Conservation (phyloP, 1,140 invertebrate species). For the Drosophila dunni region DNA sequence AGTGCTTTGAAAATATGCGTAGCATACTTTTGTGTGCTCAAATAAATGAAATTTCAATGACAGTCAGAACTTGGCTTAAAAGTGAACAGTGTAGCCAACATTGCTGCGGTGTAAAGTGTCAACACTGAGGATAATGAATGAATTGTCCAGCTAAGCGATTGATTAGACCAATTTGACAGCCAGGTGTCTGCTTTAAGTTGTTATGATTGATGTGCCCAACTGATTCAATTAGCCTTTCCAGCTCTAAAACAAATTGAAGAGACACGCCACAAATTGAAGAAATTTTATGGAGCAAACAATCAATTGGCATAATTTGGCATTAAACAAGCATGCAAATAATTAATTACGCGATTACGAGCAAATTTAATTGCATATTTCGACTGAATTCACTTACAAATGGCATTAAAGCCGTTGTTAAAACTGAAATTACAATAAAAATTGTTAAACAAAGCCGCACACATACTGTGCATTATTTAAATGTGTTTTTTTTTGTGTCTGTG, state of each 20-base stretch:
- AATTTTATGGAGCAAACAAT: background rate
- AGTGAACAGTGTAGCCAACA: no score
- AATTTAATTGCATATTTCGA: constrained; percentile 64
- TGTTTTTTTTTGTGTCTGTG: background rate
- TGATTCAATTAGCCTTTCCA: background rate
- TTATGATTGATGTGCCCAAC: background rate
- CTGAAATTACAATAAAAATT: constrained; percentile 17
- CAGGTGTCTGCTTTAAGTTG: background rate
- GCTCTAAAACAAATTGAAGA: no score
- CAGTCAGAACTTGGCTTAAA: no score
- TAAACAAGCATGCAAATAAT: constrained; percentile 46
- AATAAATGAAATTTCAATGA: background rate
- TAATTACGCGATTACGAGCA: constrained; percentile 66
- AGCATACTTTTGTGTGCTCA: background rate
- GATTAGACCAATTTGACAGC: background rate
- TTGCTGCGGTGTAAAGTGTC: no score
- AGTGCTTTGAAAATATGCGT: background rate
- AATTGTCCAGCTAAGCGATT: background rate
- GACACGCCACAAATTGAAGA: no score
- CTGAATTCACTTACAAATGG: constrained; percentile 12
- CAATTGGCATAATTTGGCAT: constrained; percentile 3
- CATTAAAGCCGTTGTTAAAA: constrained; percentile 20
- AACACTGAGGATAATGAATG: background rate
- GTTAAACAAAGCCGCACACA: constrained; percentile 10
- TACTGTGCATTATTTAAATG: constrained; percentile 12